Percentiles rank a stretch among this genome's conserved stretches.
Conservation (phyloP, 2,797 vertebrate species). For the Oreochromis mossambicus region DNA sequence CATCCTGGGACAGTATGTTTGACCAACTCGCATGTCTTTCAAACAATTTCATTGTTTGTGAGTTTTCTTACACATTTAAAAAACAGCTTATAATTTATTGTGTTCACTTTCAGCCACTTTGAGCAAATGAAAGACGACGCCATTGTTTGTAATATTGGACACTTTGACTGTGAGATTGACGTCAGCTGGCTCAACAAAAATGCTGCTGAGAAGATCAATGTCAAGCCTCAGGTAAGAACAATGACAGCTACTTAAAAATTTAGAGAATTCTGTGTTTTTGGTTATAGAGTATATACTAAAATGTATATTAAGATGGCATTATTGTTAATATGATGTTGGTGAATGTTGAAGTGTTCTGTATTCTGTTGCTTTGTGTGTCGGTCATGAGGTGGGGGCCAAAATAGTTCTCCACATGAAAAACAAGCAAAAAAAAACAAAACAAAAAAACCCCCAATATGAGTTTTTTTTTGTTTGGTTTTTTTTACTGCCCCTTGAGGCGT, state of each 20-base stretch:
- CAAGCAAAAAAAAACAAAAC: neutral
- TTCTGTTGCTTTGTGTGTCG: neutral
- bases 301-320: neutral
- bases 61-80: neutral
- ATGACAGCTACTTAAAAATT: neutral
- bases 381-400: neutral
- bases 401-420: neutral
- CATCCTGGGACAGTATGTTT: slow-evolving; percentile 84
- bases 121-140: slow-evolving; percentile 96
- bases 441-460: rapidly evolving
- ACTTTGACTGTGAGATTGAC: slow-evolving; percentile 98
- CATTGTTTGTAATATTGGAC: slow-evolving; percentile 96
- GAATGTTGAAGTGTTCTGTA: neutral
- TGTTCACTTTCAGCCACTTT: slow-evolving; percentile 81
- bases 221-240: slow-evolving; percentile 89
- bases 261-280: neutral
- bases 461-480: neutral
- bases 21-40: neutral
- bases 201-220: slow-evolving; percentile 83
- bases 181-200: slow-evolving; percentile 91
- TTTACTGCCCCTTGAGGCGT: slow-evolving; percentile 37
- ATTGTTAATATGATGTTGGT: neutral
- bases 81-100: neutral
- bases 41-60: neutral
- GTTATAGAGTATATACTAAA: neutral